These are phyloP conservation scores for Anastrepha obliqua DNA, from an alignment of 1,140 invertebrate species.

Conservation along the genomic window DNA sequence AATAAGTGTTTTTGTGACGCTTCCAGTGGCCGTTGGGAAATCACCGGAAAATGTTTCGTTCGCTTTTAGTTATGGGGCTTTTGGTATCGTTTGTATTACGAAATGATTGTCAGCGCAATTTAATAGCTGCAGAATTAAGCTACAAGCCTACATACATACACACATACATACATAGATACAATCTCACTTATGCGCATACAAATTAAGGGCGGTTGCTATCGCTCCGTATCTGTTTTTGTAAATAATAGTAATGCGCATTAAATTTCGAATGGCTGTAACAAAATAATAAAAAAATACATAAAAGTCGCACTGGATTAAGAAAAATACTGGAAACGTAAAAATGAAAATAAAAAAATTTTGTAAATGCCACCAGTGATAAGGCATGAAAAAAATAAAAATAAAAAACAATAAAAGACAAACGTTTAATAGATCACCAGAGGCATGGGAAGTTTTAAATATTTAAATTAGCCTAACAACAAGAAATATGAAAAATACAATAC, in stretches of 20 bases:
- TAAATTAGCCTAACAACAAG: neutral
- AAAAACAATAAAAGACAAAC: neutral
- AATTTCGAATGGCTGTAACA: neutral
- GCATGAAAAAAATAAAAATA: neutral
- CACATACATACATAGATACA: neutral
- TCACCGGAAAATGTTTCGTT: conserved; percentile 27
- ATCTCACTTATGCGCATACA: neutral
- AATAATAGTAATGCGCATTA: neutral
- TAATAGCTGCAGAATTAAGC: neutral
- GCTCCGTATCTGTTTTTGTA: too few relatives aligned
- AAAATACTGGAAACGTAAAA: neutral
- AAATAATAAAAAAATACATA: conserved; percentile 18
- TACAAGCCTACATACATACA: neutral
- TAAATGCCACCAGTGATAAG: neutral
- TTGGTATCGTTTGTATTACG: neutral
- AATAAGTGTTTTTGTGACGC: conserved; percentile 30
- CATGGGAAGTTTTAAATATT: neutral
- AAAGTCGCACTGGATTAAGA: neutral
- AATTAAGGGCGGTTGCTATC: too few relatives aligned
- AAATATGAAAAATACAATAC: neutral
- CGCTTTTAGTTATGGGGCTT: neutral
- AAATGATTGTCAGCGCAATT: conserved; percentile 21
- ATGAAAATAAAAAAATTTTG: neutral
- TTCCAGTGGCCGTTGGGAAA: conserved; percentile 27
- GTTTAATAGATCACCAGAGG: neutral